A percentile compares a stretch with the other conserved stretches of the same genome.
These are phyloP conservation scores for Eriosoma lanigerum DNA, from an alignment of 1,140 invertebrate genomes.

Conservation along the genomic window DNA sequence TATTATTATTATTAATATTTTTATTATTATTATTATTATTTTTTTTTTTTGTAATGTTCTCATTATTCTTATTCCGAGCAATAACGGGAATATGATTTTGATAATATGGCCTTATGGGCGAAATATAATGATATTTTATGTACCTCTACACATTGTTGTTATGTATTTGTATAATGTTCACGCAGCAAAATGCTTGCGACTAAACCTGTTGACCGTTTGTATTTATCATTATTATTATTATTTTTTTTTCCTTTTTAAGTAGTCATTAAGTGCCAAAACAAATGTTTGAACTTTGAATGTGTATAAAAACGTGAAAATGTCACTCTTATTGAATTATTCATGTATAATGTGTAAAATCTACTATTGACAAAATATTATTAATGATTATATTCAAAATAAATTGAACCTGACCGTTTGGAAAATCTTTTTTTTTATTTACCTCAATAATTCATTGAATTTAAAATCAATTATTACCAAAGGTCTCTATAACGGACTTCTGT, in stretches of 20 bases:
- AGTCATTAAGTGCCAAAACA: conserved; percentile 36
- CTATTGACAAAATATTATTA: neutral
- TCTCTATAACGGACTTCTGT: no score
- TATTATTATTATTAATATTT: no score
- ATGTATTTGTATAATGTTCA: conserved; percentile 11
- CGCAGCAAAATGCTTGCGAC: neutral
- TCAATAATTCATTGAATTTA: no score
- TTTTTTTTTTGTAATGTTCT: no score
- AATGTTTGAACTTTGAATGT: conserved; percentile 40
- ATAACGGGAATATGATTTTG: no score
- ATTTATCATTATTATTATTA: conserved; percentile 24
- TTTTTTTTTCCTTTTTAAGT: conserved; percentile 26
- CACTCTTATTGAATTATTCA: conserved; percentile 33
- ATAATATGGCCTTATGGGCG: no score
- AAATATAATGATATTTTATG: no score
- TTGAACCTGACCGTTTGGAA: neutral
- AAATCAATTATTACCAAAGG: no score
- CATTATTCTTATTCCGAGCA: no score
- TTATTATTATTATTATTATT: no score
- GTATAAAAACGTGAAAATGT: conserved; percentile 13
- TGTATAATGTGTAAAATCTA: neutral
- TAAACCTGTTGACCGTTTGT: conserved; percentile 25
- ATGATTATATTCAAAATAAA: neutral
- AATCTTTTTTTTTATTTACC: neutral
- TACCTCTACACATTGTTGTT: conserved; percentile 14